Percentiles rank a stretch among this genome's conserved stretches.
phyloP scores from a whole-genome alignment of 2,888 invertebrate species.

The Neocrepidodera transversa region DNA sequence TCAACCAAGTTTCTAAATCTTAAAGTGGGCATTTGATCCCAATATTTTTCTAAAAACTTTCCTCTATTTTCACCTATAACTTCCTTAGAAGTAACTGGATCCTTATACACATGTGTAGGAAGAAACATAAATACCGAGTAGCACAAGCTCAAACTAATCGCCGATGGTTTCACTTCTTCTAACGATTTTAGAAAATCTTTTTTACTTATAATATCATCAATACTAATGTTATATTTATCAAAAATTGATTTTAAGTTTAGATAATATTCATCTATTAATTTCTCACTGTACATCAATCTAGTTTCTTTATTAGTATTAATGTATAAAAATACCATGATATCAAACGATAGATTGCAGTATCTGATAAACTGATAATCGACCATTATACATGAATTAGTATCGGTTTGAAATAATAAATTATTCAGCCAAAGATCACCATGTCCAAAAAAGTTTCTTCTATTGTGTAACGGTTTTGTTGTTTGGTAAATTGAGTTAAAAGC shows the following conservation, averaged over 20 bases:
- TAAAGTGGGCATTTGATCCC: background rate
- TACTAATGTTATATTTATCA: background rate
- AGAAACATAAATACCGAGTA: background rate
- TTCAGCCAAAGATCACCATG: constrained; percentile 1
- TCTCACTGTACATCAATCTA: background rate
- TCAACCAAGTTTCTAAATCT: background rate
- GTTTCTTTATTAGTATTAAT: background rate
- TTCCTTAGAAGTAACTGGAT: background rate
- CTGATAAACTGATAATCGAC: background rate
- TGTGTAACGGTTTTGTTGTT: background rate
- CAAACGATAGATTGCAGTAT: background rate
- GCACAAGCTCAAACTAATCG: background rate
- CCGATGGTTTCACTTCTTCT: background rate
- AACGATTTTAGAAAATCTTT: background rate
- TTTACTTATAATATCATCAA: background rate
- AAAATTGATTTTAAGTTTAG: background rate
- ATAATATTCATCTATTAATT: background rate
- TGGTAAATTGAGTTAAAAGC: background rate
- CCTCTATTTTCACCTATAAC: background rate
- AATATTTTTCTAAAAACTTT: background rate
- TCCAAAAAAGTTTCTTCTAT: background rate
- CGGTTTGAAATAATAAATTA: background rate
- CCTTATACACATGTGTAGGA: background rate
- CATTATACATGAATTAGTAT: background rate
- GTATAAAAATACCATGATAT: background rate